These are phyloP conservation scores for Siniperca obscura DNA, from an alignment of 2,797 vertebrate species.

Conservation along the genomic window DNA sequence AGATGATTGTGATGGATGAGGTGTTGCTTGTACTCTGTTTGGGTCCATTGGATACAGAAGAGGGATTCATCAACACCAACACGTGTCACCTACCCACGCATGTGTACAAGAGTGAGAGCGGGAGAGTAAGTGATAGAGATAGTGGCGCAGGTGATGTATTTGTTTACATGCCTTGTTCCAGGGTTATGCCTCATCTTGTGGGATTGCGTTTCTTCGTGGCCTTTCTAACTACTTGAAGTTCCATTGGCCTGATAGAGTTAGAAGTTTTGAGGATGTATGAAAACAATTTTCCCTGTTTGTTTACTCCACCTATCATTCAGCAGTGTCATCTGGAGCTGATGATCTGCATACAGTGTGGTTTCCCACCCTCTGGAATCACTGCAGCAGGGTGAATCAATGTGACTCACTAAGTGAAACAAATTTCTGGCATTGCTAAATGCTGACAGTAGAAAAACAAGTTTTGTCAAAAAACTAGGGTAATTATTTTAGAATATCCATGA, in stretches of 20 bases:
- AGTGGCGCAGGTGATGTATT: constrained; percentile 70
- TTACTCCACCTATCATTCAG: constrained; percentile 57
- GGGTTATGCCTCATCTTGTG: constrained; percentile 58
- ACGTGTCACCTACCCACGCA: constrained; percentile 51
- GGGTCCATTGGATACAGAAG: constrained; percentile 68
- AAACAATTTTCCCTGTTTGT: constrained; percentile 44
- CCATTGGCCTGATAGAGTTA: constrained; percentile 29
- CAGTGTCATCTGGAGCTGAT: constrained; percentile 54
- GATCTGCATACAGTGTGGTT: constrained; percentile 55
- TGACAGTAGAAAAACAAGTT: constrained; percentile 47
- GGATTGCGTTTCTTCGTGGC: constrained; percentile 8
- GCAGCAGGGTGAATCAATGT: constrained; percentile 71
- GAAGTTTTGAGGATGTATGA: constrained; percentile 26
- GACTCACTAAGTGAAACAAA: constrained; percentile 76
- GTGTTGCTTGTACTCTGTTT: constrained; percentile 67
- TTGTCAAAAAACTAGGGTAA: constrained; percentile 49
- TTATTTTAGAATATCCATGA: constrained; percentile 49
- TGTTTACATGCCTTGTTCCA: constrained; percentile 69
- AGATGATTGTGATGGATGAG: constrained; percentile 85
- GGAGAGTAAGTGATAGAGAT: constrained; percentile 59
- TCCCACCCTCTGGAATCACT: constrained; percentile 57
- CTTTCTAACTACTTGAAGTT: constrained; percentile 34
- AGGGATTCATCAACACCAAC: constrained; percentile 79
- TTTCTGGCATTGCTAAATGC: constrained; percentile 61
- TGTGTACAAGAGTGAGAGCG: constrained; percentile 47